These are phyloP conservation scores for Drosophila koepferae DNA, from an alignment of 2,888 invertebrate genomes.

Conservation along the genomic window DNA sequence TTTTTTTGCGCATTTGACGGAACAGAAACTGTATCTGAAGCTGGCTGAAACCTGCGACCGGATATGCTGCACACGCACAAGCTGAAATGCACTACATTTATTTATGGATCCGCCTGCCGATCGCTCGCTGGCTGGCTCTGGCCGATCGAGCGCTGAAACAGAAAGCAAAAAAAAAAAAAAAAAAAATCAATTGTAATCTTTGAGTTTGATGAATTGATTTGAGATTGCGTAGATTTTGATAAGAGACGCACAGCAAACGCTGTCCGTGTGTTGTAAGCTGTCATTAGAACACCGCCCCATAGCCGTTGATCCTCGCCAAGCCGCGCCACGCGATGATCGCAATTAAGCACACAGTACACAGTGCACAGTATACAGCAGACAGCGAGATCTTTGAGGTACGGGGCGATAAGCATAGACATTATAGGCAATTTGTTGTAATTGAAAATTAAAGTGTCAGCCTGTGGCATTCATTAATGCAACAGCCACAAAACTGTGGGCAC, in stretches of 20 bases:
- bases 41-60: slow-evolving; percentile 53
- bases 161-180: not conserved
- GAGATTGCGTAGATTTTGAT: slow-evolving; percentile 75
- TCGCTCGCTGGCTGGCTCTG: slow-evolving; percentile 10
- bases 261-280: slow-evolving; percentile 49
- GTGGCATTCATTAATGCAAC: slow-evolving; percentile 74
- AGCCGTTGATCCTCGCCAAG: slow-evolving; percentile 18
- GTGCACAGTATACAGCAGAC: slow-evolving; percentile 10
- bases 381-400: slow-evolving; percentile 32
- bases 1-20: slow-evolving; percentile 73
- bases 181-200: slow-evolving; percentile 73
- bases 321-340: slow-evolving; percentile 29
- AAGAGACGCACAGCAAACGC: slow-evolving; percentile 38
- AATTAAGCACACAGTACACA: slow-evolving; percentile 55
- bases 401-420: slow-evolving; percentile 81
- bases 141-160: slow-evolving; percentile 24
- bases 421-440: slow-evolving; percentile 82
- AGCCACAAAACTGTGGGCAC: slow-evolving; percentile 53
- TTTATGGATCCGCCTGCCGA: slow-evolving; percentile 81
- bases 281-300: slow-evolving; percentile 66
- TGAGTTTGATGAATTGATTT: slow-evolving; percentile 82
- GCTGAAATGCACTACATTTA: slow-evolving; percentile 77
- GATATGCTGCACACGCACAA: slow-evolving; percentile 75
- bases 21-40: slow-evolving; percentile 33
- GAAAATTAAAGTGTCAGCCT: slow-evolving; percentile 82